These are phyloP conservation scores for Hybognathus amarus DNA, from an alignment of 2,797 vertebrate species.

Conservation along the genomic window DNA sequence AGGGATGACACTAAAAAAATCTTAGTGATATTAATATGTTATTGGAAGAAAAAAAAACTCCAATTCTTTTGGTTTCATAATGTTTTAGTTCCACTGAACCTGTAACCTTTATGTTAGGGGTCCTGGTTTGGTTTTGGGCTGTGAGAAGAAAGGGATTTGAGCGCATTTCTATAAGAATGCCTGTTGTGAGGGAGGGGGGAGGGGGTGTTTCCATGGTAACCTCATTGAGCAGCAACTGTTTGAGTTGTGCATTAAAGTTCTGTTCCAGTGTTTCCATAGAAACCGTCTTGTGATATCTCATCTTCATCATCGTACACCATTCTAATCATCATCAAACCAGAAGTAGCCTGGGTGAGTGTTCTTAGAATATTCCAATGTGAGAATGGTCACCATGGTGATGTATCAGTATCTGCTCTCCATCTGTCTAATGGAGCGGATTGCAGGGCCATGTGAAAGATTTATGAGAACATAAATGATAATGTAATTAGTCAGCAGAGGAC, in stretches of 20 bases:
- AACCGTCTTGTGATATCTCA: constrained; percentile 10
- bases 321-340: constrained; percentile 27
- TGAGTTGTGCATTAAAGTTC: constrained; percentile 68
- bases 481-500: background rate
- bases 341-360: constrained; percentile 17
- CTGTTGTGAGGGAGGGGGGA: background rate
- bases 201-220: constrained; percentile 62
- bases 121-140: constrained; percentile 35
- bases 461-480: background rate
- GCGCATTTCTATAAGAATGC: constrained; percentile 25
- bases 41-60: constrained; percentile 26
- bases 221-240: constrained; percentile 61
- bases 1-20: constrained; percentile 65
- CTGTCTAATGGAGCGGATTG: constrained; percentile 36
- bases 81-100: constrained; percentile 41
- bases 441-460: constrained; percentile 4
- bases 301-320: constrained; percentile 1
- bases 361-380: constrained; percentile 4
- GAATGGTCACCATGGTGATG: constrained; percentile 51
- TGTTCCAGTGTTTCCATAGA: constrained; percentile 61
- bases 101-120: constrained; percentile 8
- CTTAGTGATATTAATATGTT: constrained; percentile 60
- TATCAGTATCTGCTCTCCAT: constrained; percentile 33
- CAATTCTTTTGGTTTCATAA: constrained; percentile 43
- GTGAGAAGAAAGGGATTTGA: constrained; percentile 25